Base-by-base conservation (phyloP, 2,888 invertebrate genomes). In the Choreutis nemorana region DNA sequence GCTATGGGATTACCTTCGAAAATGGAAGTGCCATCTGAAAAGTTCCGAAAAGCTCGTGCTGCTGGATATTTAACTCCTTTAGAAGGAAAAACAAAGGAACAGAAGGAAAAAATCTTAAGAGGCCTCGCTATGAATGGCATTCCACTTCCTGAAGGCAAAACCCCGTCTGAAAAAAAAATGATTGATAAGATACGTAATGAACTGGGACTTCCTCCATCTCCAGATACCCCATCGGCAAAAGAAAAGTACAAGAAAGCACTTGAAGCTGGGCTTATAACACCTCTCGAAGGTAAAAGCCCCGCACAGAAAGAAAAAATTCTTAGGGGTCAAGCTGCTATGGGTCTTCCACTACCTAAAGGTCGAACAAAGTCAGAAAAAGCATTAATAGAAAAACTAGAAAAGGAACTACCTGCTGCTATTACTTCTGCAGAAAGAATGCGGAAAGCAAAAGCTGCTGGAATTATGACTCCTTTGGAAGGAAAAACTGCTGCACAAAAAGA, bases 31-130 rank as follows among this genome's bases (percentile, higher is more conserved):
- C 32, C 5, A 9, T 53, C 55, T 4, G 48, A 50, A 36, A 50
- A 48, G 28, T 26, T 35, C 6, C 23, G 32, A 7, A 40, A 39
- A 27, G 47, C 46, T 0, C 47, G 44, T 37, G 43, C 40, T 8
- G 40, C 39, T 4, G 51, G 51, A 1, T 20, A 45, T 10, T 20
- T 55, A 4, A 55, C 58, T 1, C 57, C 59, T 4, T 39, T 61
- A 3, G 29, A 40, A 28, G 53, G 58, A 4, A 62, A 62, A 36
- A 40, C 47, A 11, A 37, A 34, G 7, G 31, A 44, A 12, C 44
- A 55, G 31, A 55, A 50, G 28, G 55, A 59, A 41, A 52, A 45
- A 34, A 59, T 56, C 23, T 31, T 59, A 2, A 55, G 36, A 48
- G 56, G 54, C 1, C 34, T 55, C 29, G 50, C 40, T 16, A 22